Base-by-base conservation (phyloP, 2,797 vertebrate species). In the Rhyacichthys aspro region DNA sequence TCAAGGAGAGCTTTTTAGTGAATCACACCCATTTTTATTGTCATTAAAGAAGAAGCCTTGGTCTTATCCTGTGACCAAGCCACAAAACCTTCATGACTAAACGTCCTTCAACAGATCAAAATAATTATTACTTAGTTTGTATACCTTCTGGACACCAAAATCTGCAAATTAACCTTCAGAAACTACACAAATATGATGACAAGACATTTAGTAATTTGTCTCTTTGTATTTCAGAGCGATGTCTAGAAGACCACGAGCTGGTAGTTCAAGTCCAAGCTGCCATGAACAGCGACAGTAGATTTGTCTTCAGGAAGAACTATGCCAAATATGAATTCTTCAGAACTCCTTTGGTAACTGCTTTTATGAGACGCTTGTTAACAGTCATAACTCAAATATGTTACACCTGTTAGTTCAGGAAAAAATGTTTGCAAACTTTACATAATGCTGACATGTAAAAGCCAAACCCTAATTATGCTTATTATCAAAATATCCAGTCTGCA, bases 271-370 rank as follows among this genome's bases (percentile, higher is more conserved):
- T 98, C 23, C 95, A 98, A 73, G 89, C 94, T 43, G 92, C 93
- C 56, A 96, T 98, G 96, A 93, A 87, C 84, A 95, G 91, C 23
- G 96, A 98, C 69, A 94, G 96, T 70, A 95, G 94, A 92, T 96
- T 99, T 88, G 88, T 98, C 70, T 99, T 99, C 93, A 94, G 96
- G 89, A 99, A 99, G 93, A 98, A 99, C 91, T 99, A 98, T 64
- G 96, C 94, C 82, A 99, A 98, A 91, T 98, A 99, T 0, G 96
- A 99, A 93, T 98, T 98, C 89, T 99, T 99, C 90, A 98, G 95
- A 91, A 96, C 94, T 83, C 96, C 96, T 8, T 73, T 92, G 94
- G 97, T 98, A 84, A 83, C 60, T 62, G 0, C 54, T 60, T 69
- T 43, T 59, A 53, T 34, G 8, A 10, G 1, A 72, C 15, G 38